Base-by-base conservation (phyloP, 2,797 vertebrate genomes). In the Helarctos malayanus region DNA sequence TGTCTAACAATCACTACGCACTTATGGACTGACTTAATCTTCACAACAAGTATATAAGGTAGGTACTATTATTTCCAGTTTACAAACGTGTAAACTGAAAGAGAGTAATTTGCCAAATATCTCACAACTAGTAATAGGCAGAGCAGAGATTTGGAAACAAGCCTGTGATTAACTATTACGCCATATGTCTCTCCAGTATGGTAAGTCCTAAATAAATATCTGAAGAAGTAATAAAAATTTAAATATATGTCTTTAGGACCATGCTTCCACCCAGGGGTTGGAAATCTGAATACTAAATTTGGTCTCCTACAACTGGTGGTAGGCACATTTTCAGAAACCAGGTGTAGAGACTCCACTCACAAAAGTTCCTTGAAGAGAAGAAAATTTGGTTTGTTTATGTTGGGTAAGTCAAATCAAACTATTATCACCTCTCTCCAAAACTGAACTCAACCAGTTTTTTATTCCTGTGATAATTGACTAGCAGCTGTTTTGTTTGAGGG, bases 211-310 rank as follows among this genome's bases (percentile, higher is more conserved):
- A 96, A 69, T 73, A 81, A 92, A 49, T 41, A 61, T 0, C 19
- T 91, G 35, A 89, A 85, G n/a, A 96, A 82, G 79, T 69, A 69
- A 71, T 85, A 90, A 65, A 89, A 71, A 25, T 14, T 61, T 87
- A 85, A 57, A 83, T 63, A 38, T 65, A 23, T 45, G 18, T 59
- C 91, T 98, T 84, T 19, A 63, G 15, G 13, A 45, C 56, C 68
- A 52, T 23, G 12, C 32, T 83, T 79, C 63, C 27, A 71, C 21
- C 10, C 1, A 1, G 9, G 3, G 18, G 13, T 52, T 54, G 7
- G 16, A 83, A 91, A 69, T 71, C 21, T 54, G 10, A 91, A 56
- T 79, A 23, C 4, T 57, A 15, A 78, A n/a, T 23, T 52, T 52
- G 29, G 3, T 61, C 7, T 73, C 63, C 49, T 82, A 11, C 9